These are phyloP conservation scores for Enteromius afrohamiltoni DNA, from an alignment of 2,797 vertebrate genomes.

Conservation along the genomic window DNA sequence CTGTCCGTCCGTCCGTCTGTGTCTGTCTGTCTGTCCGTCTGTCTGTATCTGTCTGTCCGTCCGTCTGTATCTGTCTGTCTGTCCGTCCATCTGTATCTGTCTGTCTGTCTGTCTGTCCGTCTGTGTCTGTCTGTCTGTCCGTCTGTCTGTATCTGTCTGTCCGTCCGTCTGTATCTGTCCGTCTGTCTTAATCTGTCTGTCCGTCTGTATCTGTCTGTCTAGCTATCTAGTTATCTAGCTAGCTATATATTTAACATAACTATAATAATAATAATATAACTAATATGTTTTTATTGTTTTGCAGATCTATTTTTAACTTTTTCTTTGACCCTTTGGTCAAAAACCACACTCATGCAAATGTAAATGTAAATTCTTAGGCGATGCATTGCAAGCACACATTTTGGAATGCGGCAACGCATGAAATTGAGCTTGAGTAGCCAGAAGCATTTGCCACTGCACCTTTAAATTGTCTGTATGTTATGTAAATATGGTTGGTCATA, in stretches of 20 bases:
- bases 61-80: too few relatives aligned
- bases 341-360: neutral
- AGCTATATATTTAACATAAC: neutral
- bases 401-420: neutral
- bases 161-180: too few relatives aligned
- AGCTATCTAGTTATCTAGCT: neutral
- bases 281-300: neutral
- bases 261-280: too few relatives aligned
- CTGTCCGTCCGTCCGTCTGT: too few relatives aligned
- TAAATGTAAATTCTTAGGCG: neutral
- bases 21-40: too few relatives aligned
- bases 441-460: neutral
- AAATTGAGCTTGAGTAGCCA: neutral
- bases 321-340: neutral
- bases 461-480: conserved; percentile 1
- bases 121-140: too few relatives aligned
- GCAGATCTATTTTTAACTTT: neutral
- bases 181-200: too few relatives aligned
- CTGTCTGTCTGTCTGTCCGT: too few relatives aligned
- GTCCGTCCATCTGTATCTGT: too few relatives aligned
- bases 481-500: neutral
- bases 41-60: too few relatives aligned
- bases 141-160: too few relatives aligned
- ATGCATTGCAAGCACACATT: neutral
- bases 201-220: too few relatives aligned